Conservation (phyloP, 2,888 invertebrate genomes). For the Meiosimyza platycephala region DNA sequence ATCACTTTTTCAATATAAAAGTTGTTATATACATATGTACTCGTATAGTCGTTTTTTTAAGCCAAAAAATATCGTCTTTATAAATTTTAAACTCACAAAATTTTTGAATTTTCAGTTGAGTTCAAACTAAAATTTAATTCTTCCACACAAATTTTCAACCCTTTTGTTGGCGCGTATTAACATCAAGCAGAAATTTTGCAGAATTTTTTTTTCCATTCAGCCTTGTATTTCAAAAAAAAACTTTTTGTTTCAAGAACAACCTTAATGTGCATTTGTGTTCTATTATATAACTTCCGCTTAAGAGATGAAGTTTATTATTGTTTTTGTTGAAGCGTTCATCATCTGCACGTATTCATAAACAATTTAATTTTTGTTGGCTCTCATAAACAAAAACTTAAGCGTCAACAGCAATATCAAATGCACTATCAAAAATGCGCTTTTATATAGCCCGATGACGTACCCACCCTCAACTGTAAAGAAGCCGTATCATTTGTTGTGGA, state of each 20-base stretch:
- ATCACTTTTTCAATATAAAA: too few relatives aligned
- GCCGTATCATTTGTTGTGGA: conserved; percentile 17
- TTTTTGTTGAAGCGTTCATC: conserved; percentile 14
- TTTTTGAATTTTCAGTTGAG: background rate
- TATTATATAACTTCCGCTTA: conserved; percentile 25
- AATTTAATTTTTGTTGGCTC: conserved; percentile 35
- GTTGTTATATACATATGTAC: too few relatives aligned
- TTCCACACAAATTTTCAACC: background rate
- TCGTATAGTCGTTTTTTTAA: too few relatives aligned
- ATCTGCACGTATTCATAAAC: conserved; percentile 38
- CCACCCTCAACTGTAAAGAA: conserved; percentile 9
- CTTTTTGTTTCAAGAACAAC: too few relatives aligned
- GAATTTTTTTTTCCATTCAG: too few relatives aligned
- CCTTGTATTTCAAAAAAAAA: too few relatives aligned
- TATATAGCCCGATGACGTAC: conserved; percentile 30
- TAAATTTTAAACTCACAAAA: too few relatives aligned
- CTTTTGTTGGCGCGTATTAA: too few relatives aligned
- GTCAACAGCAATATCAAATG: conserved; percentile 40
- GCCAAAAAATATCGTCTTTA: too few relatives aligned
- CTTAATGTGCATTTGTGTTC: conserved; percentile 1
- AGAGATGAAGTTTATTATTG: conserved; percentile 39
- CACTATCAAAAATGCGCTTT: conserved; percentile 36
- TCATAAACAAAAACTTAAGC: conserved; percentile 40
- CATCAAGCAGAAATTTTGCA: too few relatives aligned
- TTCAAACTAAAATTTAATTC: background rate